Evolutionary conservation across 2,113 vertebrate genomes (phyloP), one percentile per base, ranked within the genome.

Genomic region (Ageneiosus marmoratus): DNA sequence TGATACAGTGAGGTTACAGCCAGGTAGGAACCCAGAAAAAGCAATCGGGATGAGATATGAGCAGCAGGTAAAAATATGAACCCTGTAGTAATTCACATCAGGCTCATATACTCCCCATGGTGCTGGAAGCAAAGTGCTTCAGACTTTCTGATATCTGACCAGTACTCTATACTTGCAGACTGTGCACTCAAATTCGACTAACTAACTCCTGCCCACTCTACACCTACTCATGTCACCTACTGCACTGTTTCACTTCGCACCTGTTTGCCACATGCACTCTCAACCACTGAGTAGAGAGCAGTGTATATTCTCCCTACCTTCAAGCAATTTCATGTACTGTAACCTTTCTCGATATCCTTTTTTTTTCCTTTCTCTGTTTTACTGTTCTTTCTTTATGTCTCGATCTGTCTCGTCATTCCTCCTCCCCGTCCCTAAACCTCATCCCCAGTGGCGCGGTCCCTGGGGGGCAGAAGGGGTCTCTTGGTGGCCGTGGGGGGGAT

Each of bases 391-490:
- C 75, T 48, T 27, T 83, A 58, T 85, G 80, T 62, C 65, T 73
- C 79, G 83, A 87, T 88, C 80, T 89, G 89, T 87, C 92, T 92
- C 90, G 84, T 76, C 83, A 90, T 82, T 81, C 87, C 37, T 90
- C 83, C 81, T 87, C 34, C 88, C 77, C 16, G 16, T 87, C 34
- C 88, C 77, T 4, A 18, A 85, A 87, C 89, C 91, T 92, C 88
- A 80, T 90, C 92, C 93, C 90, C 93, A 99, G 97, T 94, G 97
- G 97, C 94, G 94, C 96, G 87, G 95, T 97, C 89, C 95, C 97
- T 91, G 96, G 96, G 86, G 95, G 95, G 90, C 96, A 96, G 94
- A 96, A 94, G 92, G 95, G 97, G 93, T 96, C 96, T 62, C 94
- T 94, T 69, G 89, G 95, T 92, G 93, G 94, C 94, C 93, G 93